A percentile compares a stretch with the other conserved stretches of the same genome.
Evolutionary conservation across 2,888 invertebrate genomes (phyloP).

Genomic region (Lissocephala sabroskyi): DNA sequence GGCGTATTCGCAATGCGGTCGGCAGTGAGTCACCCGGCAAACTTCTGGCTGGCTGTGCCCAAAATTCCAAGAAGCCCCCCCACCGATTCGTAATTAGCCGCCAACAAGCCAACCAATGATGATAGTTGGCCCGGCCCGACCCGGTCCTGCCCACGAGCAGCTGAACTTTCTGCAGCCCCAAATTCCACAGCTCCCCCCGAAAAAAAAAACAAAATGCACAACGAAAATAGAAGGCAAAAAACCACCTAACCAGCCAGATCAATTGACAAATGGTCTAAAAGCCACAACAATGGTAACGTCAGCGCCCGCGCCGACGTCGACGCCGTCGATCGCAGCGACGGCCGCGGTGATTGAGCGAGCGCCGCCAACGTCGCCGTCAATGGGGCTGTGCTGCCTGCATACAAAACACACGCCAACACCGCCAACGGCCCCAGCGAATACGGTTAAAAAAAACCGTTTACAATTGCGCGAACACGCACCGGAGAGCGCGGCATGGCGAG

Average conservation of each 20-base stretch:
- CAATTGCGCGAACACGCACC: slow-evolving; percentile 21
- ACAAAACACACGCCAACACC: slow-evolving; percentile 27
- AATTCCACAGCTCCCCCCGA: slow-evolving; percentile 58
- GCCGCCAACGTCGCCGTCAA: no score
- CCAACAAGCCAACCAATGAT: slow-evolving; percentile 27
- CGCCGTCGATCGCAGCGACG: slow-evolving; percentile 8
- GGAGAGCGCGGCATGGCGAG: slow-evolving; percentile 12
- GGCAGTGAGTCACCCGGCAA: no score
- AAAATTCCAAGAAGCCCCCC: slow-evolving; percentile 11
- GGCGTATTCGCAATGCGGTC: no score
- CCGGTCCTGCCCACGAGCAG: slow-evolving; percentile 27
- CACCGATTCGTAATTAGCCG: slow-evolving; percentile 39
- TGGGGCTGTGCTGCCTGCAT: slow-evolving; percentile 50
- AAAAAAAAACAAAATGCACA: slow-evolving; percentile 33
- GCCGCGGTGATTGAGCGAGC: background rate
- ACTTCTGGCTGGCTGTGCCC: slow-evolving; percentile 42
- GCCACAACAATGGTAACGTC: slow-evolving; percentile 22
- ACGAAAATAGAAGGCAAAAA: slow-evolving; percentile 3
- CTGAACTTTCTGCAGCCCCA: slow-evolving; percentile 52
- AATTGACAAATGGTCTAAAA: slow-evolving; percentile 41
- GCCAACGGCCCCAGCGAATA: slow-evolving; percentile 17
- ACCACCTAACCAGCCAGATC: slow-evolving; percentile 28
- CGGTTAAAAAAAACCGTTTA: slow-evolving; percentile 32
- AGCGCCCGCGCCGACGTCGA: slow-evolving; percentile 15
- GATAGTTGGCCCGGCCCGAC: slow-evolving; percentile 27